Conservation (phyloP, 2,113 vertebrate genomes). For the Laticauda colubrina region DNA sequence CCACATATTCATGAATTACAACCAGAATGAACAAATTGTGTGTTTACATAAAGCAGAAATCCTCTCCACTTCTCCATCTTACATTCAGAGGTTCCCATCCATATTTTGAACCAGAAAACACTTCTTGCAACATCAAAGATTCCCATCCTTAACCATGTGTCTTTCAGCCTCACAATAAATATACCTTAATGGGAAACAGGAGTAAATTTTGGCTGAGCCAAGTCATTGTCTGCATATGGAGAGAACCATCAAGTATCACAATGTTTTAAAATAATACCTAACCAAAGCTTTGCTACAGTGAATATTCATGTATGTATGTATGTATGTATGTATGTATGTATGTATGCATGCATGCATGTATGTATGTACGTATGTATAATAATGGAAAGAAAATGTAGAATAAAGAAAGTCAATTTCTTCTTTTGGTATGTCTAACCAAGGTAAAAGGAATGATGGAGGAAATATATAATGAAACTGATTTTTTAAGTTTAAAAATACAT, state of each 20-base stretch:
- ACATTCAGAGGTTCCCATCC: background rate
- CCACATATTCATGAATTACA: conserved; percentile 11
- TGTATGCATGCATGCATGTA: background rate
- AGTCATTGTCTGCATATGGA: background rate
- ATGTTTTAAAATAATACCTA: background rate
- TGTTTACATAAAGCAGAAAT: conserved; percentile 6
- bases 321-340: background rate
- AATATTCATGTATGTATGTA: background rate
- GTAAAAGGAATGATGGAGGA: background rate
- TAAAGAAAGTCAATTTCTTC: background rate
- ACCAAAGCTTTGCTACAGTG: background rate
- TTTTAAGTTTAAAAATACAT: conserved; percentile 1
- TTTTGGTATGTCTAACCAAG: background rate
- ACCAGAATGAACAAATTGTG: conserved; percentile 29
- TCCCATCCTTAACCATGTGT: conserved; percentile 22
- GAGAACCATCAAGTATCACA: background rate
- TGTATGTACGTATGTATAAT: background rate
- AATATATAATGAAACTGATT: background rate
- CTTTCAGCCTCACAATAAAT: background rate
- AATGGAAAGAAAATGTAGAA: background rate
- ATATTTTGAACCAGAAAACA: conserved; percentile 5
- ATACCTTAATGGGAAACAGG: background rate
- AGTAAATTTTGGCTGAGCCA: background rate
- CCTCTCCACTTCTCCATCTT: background rate
- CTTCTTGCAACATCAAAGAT: conserved; percentile 20